These are phyloP conservation scores for Sicus ferrugineus DNA, from an alignment of 2,888 invertebrate species.

Conservation along the genomic window DNA sequence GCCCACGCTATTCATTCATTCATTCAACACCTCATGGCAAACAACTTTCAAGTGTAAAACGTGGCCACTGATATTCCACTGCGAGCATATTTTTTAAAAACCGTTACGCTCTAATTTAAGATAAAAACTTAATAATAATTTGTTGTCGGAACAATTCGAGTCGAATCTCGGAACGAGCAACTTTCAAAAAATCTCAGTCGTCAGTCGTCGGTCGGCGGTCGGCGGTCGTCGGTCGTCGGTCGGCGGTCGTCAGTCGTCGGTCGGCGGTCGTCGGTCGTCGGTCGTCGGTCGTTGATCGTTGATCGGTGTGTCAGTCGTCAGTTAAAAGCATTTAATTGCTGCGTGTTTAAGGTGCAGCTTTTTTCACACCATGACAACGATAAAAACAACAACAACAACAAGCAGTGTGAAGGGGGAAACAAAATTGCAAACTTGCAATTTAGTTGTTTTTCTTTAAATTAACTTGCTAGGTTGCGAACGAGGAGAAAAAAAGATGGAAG, in stretches of 20 bases:
- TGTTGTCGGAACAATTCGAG: slow-evolving; percentile 14
- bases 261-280: too few relatives aligned
- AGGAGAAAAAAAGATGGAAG: too few relatives aligned
- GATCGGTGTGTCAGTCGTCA: too few relatives aligned
- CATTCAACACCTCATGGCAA: slow-evolving; percentile 28
- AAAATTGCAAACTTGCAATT: not conserved
- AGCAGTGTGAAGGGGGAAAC: not conserved
- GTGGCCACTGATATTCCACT: too few relatives aligned
- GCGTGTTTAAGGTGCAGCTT: not conserved
- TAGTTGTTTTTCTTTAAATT: not conserved
- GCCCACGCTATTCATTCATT: not conserved
- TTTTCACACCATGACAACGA: not conserved
- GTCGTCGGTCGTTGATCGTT: too few relatives aligned
- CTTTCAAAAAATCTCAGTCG: slow-evolving; percentile 25
- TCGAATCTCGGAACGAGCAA: slow-evolving; percentile 18
- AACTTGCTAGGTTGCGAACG: not conserved
- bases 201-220: too few relatives aligned
- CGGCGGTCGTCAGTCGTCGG: too few relatives aligned
- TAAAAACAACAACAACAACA: not conserved
- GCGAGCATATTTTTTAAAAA: too few relatives aligned
- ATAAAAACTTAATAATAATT: slow-evolving; percentile 21
- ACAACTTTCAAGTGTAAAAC: slow-evolving; percentile 21
- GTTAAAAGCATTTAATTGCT: not conserved
- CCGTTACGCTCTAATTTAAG: too few relatives aligned
- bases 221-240: too few relatives aligned